Conservation (phyloP, 2,888 invertebrate species). For the Tetropium fuscum region DNA sequence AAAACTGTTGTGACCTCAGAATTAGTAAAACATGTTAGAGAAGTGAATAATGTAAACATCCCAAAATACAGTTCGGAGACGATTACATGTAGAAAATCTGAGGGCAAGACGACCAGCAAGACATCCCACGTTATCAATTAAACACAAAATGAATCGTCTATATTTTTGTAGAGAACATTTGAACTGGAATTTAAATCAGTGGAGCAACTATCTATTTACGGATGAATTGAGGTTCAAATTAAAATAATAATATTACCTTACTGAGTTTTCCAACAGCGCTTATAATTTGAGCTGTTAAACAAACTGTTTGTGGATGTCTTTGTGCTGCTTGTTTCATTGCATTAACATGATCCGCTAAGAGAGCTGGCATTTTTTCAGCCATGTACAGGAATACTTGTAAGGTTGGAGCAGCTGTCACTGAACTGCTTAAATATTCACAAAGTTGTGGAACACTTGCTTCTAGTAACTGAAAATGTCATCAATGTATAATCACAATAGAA, state of each 20-base stretch:
- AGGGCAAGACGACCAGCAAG: too few species aligned
- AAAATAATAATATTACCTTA: constrained; percentile 67
- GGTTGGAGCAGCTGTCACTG: constrained; percentile 73
- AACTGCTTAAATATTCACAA: constrained; percentile 78
- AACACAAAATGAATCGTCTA: too few species aligned
- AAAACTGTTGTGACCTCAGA: too few species aligned
- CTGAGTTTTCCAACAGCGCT: constrained; percentile 79
- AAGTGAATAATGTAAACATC: too few species aligned
- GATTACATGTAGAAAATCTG: too few species aligned
- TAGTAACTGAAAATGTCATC: constrained; percentile 75
- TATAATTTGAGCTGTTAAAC: constrained; percentile 77
- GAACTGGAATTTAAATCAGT: too few species aligned
- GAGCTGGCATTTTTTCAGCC: constrained; percentile 76
- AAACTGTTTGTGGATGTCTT: constrained; percentile 73
- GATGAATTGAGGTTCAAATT: background rate
- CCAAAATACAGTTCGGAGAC: too few species aligned
- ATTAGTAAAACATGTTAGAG: too few species aligned
- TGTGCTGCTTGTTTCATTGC: constrained; percentile 77
- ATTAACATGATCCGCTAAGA: constrained; percentile 78
- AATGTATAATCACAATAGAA: too few species aligned
- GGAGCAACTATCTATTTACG: too few species aligned
- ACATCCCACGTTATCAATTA: too few species aligned
- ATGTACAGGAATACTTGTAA: constrained; percentile 82
- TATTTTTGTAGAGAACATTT: too few species aligned
- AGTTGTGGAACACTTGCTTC: constrained; percentile 86